Base-by-base conservation (phyloP, 2,888 invertebrate genomes). In the Stenodera caucasica region DNA sequence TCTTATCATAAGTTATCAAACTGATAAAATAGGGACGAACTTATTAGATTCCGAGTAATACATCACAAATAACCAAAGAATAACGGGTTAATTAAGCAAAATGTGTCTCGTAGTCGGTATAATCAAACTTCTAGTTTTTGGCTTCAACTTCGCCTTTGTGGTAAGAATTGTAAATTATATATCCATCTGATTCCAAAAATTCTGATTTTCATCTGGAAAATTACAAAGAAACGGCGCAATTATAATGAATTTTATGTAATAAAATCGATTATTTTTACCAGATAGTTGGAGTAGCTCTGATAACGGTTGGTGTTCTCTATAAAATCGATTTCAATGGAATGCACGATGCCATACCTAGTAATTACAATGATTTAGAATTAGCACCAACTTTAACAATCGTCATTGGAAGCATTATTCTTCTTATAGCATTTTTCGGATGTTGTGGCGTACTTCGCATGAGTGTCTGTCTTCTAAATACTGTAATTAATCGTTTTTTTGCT, bases 121-220 rank as follows among this genome's bases (percentile, higher is more conserved):
- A 49, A 52, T 60, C 15, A 63, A 63, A 53, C 35, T 63, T 32
- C 35, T 57, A 0, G 63, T 63, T 8, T 57, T 63, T 32, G 53
- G 23, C 4, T 63, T 63, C 55, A 63, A 63, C 18, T 52, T 57
- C n/a, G 18, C 57, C n/a, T 60, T 63, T 57, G 51, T 63, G 60
- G 63, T 63, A 55, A 63, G 63, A 35, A n/a, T 29, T n/a, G n/a
- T n/a, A n/a, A n/a, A 14, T 8, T 18, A 15, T 35, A 12, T 53
- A 15, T 14, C 2, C 8, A 32, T 12, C 30, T 1, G 14, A 55
- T 21, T 9, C 18, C 2, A 11, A 32, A 30, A 18, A 30, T 14
- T 30, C 12, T 29, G 23, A 51, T 29, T 14, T 14, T 40, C 5
- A 2, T n/a, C 40, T 5, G 2, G 1, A 45, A 15, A 21, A 45